A percentile compares a stretch with the other conserved stretches of the same genome.
These are phyloP conservation scores for Micrasema minimum DNA, from an alignment of 1,140 invertebrate species.

Conservation along the genomic window DNA sequence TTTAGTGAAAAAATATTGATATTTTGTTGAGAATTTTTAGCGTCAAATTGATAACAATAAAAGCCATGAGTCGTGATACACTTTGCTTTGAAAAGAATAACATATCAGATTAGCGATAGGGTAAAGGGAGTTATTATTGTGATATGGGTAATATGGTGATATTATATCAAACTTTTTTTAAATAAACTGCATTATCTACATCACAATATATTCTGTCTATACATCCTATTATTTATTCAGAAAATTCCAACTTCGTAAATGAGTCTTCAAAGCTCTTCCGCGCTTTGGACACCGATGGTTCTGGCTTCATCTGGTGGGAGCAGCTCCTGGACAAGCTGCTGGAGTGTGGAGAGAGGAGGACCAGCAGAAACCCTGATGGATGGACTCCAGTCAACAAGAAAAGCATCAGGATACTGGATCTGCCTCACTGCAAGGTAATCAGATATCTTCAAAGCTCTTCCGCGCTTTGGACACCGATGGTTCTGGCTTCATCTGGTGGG, in stretches of 20 bases:
- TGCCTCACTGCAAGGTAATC: conserved; percentile 47
- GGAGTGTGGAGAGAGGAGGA: conserved; percentile 39
- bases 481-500: conserved; percentile 43
- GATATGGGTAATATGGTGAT: too few relatives aligned
- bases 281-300: conserved; percentile 32
- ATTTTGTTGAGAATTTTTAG: too few relatives aligned
- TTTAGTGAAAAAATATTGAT: too few relatives aligned
- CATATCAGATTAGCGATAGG: too few relatives aligned
- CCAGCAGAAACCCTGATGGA: conserved; percentile 16
- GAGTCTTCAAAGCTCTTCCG: conserved; percentile 41
- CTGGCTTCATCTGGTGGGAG: conserved; percentile 44
- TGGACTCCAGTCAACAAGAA: conserved; percentile 34
- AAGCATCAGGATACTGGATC: conserved; percentile 44
- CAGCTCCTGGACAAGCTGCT: conserved; percentile 42
- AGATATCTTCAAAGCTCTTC: conserved; percentile 50
- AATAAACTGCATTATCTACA: too few relatives aligned
- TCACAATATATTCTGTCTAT: too few relatives aligned
- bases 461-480: conserved; percentile 36
- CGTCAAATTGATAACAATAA: too few relatives aligned
- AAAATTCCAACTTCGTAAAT: conserved; percentile 9
- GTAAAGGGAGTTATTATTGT: too few relatives aligned
- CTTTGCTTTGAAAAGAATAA: too few relatives aligned
- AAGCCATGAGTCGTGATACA: too few relatives aligned
- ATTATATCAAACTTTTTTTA: too few relatives aligned
- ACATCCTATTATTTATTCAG: too few relatives aligned